Base-by-base conservation (phyloP, 2,797 vertebrate species). In the Lateolabrax maculatus region DNA sequence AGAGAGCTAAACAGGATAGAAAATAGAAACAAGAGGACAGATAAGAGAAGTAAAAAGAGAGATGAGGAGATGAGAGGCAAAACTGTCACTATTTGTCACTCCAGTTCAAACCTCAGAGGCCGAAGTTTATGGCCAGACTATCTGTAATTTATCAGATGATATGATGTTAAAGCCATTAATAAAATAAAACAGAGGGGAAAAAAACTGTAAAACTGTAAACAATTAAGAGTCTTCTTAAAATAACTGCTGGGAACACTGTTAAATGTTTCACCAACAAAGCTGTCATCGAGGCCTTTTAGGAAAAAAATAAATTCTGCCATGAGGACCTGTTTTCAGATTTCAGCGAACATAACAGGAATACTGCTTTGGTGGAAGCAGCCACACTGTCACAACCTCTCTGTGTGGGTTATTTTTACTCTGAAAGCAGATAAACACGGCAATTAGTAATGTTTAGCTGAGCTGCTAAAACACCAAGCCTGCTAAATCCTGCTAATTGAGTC, bases 401-500 rank as follows among this genome's bases (percentile, higher is more conserved):
- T 67, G 55, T 83, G 71, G 86, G 87, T 82, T 86, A 84, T 84
- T 90, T 90, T 85, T 80, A 83, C 60, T 84, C 79, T 63, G 64
- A 84, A 80, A 77, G 55, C 34, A 85, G 85, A 90, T 84, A 89
- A 90, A 90, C 66, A 86, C 60, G 11, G 79, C 76, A 80, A 86
- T 92, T 89, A 87, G 71, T 75, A 67, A 80, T 83, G 82, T 90
- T 90, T 85, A 87, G 77, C 80, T 63, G 55, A 84, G 79, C 73
- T 53, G 71, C 68, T 69, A 48, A 79, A 74, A 52, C 63, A 79
- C 72, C 55, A 37, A 77, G 65, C 61, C 58, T 29, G 60, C 41
- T 86, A 82, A 88, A 82, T 85, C 77, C 80, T 82, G 70, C 66
- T 87, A 87, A 90, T 92, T 87, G 86, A 69, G 77, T 84, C 80